phyloP scores from a whole-genome alignment of 2,888 invertebrate species.

The Taenaris catops region DNA sequence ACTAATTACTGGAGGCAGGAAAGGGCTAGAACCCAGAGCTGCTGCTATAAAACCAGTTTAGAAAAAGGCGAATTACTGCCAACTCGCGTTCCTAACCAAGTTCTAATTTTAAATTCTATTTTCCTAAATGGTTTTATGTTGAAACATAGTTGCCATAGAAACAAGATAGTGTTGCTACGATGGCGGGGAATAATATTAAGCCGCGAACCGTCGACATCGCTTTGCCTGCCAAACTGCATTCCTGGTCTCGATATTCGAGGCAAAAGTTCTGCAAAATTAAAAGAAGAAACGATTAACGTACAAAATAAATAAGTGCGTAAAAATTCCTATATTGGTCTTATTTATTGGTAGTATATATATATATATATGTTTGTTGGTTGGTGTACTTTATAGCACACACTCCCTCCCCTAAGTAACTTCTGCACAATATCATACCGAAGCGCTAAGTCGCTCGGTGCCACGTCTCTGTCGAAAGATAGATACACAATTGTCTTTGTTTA shows the following conservation, averaged over 20 bases:
- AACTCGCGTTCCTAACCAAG: slow-evolving; percentile 25
- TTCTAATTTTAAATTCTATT: slow-evolving; percentile 33
- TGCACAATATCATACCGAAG: too few species aligned
- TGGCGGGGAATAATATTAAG: slow-evolving; percentile 36
- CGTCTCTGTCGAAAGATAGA: too few species aligned
- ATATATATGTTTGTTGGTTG: too few species aligned
- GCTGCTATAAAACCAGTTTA: too few species aligned
- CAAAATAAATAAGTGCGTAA: not conserved
- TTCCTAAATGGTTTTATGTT: slow-evolving; percentile 31
- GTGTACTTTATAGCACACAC: too few species aligned
- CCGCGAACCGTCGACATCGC: slow-evolving; percentile 33
- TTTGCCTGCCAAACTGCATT: slow-evolving; percentile 45
- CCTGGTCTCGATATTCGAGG: slow-evolving; percentile 61
- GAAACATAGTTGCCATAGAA: slow-evolving; percentile 32
- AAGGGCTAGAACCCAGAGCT: too few species aligned
- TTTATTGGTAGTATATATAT: too few species aligned
- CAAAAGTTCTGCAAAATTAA: slow-evolving; percentile 58
- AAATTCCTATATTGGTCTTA: too few species aligned
- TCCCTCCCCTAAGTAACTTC: too few species aligned
- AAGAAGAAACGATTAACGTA: slow-evolving; percentile 18
- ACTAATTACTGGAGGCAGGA: slow-evolving; percentile 24
- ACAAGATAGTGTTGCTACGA: slow-evolving; percentile 36
- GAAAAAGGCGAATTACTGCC: slow-evolving; percentile 14
- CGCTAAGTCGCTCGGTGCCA: too few species aligned
- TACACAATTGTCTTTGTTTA: too few species aligned